Evolutionary conservation across 35 echinoderm and acorn worm species (phyloP).

Genomic region (Apostichopus californicus): DNA sequence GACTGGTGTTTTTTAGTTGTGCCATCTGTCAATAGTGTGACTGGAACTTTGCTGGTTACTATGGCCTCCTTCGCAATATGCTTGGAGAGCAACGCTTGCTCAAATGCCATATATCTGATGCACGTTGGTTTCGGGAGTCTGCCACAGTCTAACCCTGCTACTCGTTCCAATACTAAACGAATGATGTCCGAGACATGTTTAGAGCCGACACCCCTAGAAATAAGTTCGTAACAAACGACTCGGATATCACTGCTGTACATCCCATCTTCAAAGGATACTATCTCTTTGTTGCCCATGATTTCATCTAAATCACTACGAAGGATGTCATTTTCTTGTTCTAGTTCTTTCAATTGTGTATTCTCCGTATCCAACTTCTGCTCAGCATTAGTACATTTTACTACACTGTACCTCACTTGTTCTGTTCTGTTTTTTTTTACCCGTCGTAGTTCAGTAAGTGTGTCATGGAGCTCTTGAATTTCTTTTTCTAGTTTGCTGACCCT

Average conservation of each 20-base stretch:
- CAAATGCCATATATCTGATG: constrained; percentile 74
- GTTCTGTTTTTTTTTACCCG: constrained; percentile 31
- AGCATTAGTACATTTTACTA: background rate
- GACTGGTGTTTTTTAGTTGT: constrained; percentile 52
- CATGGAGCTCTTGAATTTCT: too few relatives aligned
- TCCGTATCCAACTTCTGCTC: background rate
- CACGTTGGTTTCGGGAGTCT: constrained; percentile 63
- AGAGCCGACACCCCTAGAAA: constrained; percentile 60
- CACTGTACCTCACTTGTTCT: background rate
- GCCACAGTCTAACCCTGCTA: constrained; percentile 61
- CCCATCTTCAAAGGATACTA: constrained; percentile 43
- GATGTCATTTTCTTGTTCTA: constrained; percentile 52
- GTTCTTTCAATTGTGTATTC: background rate
- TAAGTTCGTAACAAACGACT: constrained; percentile 62
- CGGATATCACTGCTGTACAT: constrained; percentile 33
- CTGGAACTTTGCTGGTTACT: constrained; percentile 1
- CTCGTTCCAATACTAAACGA: constrained; percentile 38
- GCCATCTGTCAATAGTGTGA: background rate
- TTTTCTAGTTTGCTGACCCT: too few relatives aligned
- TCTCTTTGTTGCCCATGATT: constrained; percentile 44
- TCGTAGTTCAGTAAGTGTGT: too few relatives aligned
- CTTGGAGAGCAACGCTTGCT: constrained; percentile 69
- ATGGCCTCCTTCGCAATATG: constrained; percentile 8
- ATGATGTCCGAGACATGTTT: constrained; percentile 69
- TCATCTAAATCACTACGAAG: constrained; percentile 39